Conservation (phyloP, 2,797 vertebrate genomes). For the Caiman crocodilus region DNA sequence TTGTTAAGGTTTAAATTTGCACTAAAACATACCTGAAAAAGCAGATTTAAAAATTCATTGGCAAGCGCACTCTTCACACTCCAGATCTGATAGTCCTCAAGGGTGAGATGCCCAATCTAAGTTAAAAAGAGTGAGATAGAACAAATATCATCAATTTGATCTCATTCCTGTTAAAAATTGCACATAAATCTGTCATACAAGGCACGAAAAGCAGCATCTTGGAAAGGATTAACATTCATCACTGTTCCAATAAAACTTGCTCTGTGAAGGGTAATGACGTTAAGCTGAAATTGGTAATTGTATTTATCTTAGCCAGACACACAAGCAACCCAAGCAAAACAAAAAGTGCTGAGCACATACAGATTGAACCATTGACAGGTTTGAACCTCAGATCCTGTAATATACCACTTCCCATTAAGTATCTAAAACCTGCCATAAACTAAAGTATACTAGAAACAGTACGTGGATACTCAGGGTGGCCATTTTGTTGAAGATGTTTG, state of each 20-base stretch:
- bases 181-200: neutral
- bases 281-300: neutral
- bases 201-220: neutral
- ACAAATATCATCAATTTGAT: neutral
- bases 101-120: constrained; percentile 93
- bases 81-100: constrained; percentile 99
- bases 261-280: neutral
- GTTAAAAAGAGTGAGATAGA: neutral
- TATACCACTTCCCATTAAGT: neutral
- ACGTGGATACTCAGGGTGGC: neutral
- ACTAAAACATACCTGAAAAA: constrained; percentile 91
- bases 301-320: neutral
- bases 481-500: neutral
- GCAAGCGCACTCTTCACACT: constrained; percentile 97
- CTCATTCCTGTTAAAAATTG: neutral
- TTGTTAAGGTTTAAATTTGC: neutral
- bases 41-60: constrained; percentile 97
- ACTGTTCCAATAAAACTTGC: neutral
- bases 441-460: neutral
- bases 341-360: neutral
- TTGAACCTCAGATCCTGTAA: neutral
- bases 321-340: rapidly evolving
- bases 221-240: neutral
- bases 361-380: rapidly evolving
- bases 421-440: neutral